Percentiles rank a stretch among this genome's conserved stretches.
phyloP scores from a whole-genome alignment of 2,113 vertebrate genomes.

The Laticauda laticaudata region DNA sequence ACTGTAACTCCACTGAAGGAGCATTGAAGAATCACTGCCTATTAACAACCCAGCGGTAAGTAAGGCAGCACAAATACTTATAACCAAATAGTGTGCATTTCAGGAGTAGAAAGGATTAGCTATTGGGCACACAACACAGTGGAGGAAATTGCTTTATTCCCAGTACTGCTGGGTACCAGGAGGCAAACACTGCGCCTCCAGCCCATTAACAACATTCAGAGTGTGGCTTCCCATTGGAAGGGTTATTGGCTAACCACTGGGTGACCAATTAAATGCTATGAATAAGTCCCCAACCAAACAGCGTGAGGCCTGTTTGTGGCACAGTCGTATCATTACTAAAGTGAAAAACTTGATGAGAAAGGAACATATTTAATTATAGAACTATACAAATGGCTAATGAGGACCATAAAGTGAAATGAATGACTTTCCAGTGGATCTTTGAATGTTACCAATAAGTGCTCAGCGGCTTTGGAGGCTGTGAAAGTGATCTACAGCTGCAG shows the following conservation, averaged over 20 bases:
- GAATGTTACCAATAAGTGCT: constrained; percentile 79
- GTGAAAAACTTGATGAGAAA: constrained; percentile 88
- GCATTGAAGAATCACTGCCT: constrained; percentile 85
- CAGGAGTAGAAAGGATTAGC: constrained; percentile 84
- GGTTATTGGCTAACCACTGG: constrained; percentile 90
- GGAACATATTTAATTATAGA: constrained; percentile 88
- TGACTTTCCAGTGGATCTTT: constrained; percentile 84
- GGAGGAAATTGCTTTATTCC: constrained; percentile 89
- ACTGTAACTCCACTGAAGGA: constrained; percentile 84
- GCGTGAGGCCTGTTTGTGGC: constrained; percentile 85
- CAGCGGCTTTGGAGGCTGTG: constrained; percentile 79
- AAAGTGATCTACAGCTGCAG: constrained; percentile 75
- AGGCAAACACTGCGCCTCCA: constrained; percentile 83
- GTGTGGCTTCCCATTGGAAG: constrained; percentile 84
- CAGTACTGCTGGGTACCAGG: constrained; percentile 85
- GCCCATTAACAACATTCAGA: constrained; percentile 83
- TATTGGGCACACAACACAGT: constrained; percentile 86
- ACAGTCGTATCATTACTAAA: constrained; percentile 88
- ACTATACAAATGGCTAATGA: constrained; percentile 88
- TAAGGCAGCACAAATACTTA: constrained; percentile 85
- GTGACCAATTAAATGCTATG: constrained; percentile 89
- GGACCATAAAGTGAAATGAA: constrained; percentile 85
- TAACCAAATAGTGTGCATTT: constrained; percentile 88
- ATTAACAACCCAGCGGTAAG: constrained; percentile 87
- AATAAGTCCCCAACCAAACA: constrained; percentile 88